These are phyloP conservation scores for Agelas oroides DNA, from an alignment of 37 sponge, comb jelly and placozoan species.

Conservation along the genomic window DNA sequence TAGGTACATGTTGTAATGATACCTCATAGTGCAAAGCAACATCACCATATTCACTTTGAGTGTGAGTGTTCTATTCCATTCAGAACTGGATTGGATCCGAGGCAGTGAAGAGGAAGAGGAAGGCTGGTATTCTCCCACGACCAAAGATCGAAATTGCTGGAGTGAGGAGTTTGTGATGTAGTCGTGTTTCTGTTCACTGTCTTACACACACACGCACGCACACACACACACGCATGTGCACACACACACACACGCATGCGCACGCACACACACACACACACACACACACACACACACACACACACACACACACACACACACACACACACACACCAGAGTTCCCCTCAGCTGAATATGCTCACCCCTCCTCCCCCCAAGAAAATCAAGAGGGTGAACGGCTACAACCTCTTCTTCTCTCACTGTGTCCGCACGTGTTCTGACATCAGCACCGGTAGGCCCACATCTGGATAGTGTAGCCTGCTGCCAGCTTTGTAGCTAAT, in stretches of 20 bases:
- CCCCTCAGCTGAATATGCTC: conserved; percentile 33
- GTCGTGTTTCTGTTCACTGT: not conserved
- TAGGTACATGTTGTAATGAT: too few species aligned
- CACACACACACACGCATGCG: not conserved
- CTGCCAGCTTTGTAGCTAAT: too few species aligned
- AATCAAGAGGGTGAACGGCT: conserved; percentile 73
- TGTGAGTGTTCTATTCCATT: not conserved
- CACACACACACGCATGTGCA: not conserved
- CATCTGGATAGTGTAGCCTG: not conserved
- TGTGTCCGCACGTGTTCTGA: conserved; percentile 57
- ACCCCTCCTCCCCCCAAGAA: conserved; percentile 71
- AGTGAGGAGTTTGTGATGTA: conserved; percentile 20
- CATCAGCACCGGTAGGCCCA: conserved; percentile 60
- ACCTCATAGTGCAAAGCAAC: too few species aligned
- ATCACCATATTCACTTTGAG: too few species aligned
- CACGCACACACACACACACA: not conserved
- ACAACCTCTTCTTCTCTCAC: conserved; percentile 83
- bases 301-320: too few species aligned
- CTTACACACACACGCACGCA: not conserved
- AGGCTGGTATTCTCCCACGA: conserved; percentile 81
- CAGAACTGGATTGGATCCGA: conserved; percentile 96
- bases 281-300: too few species aligned
- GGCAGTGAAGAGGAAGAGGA: conserved; percentile 89
- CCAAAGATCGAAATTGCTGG: conserved; percentile 82
- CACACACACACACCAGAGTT: not conserved